Percentiles rank a stretch among this genome's conserved stretches.
Evolutionary conservation across 2,888 invertebrate genomes (phyloP).

Genomic region (Mesorhabditis sp.): DNA sequence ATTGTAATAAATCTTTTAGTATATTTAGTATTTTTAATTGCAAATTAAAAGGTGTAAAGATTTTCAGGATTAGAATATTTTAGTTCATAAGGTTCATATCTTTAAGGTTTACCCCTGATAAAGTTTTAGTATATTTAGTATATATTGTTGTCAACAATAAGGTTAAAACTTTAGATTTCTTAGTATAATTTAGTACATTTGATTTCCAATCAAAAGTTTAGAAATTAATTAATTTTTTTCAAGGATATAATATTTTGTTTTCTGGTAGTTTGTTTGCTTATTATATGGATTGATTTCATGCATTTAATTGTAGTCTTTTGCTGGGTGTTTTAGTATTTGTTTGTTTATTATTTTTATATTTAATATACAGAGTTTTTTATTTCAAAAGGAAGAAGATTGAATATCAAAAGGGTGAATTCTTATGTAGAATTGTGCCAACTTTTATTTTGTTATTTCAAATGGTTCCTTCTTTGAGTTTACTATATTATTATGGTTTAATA

Average conservation of each 20-base stretch:
- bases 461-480: conserved; percentile 45
- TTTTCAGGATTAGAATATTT: conserved; percentile 44
- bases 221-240: conserved; percentile 41
- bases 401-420: conserved; percentile 42
- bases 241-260: conserved; percentile 42
- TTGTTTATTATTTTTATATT: conserved; percentile 31
- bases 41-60: conserved; percentile 38
- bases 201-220: conserved; percentile 40
- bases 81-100: conserved; percentile 43
- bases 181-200: conserved; percentile 42
- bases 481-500: conserved; percentile 54
- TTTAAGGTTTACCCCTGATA: conserved; percentile 40
- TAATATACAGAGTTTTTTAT: conserved; percentile 30
- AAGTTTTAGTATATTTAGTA: conserved; percentile 47
- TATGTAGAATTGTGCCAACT: conserved; percentile 53
- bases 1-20: conserved; percentile 30
- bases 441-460: conserved; percentile 53
- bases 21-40: conserved; percentile 43
- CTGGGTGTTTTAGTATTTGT: conserved; percentile 43
- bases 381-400: conserved; percentile 41
- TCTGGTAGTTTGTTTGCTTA: conserved; percentile 35
- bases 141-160: conserved; percentile 40
- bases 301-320: conserved; percentile 41
- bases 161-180: conserved; percentile 39
- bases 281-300: conserved; percentile 41